phyloP scores from a whole-genome alignment of 2,888 invertebrate genomes.

The Lasioglossum figueresi region DNA sequence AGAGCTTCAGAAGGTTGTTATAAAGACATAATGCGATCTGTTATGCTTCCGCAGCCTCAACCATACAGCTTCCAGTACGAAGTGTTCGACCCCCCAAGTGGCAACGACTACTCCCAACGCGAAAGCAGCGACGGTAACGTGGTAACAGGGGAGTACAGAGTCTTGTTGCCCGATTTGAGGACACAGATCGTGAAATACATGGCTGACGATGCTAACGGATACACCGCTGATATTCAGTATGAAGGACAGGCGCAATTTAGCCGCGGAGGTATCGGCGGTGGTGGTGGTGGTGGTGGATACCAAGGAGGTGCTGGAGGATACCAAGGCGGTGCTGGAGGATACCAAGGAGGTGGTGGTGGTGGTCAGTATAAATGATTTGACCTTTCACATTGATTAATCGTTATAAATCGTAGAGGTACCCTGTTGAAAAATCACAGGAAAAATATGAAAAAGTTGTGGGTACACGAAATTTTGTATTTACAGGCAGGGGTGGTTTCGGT shows the following conservation, averaged over 20 bases:
- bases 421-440: neutral
- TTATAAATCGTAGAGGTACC: neutral
- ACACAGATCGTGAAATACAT: constrained; percentile 94
- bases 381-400: neutral
- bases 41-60: constrained; percentile 77
- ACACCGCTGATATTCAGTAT: constrained; percentile 92
- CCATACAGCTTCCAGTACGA: constrained; percentile 95
- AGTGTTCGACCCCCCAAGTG: constrained; percentile 91
- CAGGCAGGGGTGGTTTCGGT: constrained; percentile 70
- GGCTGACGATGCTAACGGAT: constrained; percentile 93
- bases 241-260: constrained; percentile 84
- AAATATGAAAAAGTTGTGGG: neutral
- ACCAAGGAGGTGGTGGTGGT: constrained; percentile 39
- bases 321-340: constrained; percentile 41
- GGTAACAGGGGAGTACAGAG: constrained; percentile 93
- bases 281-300: constrained; percentile 42
- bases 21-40: neutral
- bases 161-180: constrained; percentile 93
- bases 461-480: constrained; percentile 63
- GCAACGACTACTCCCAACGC: constrained; percentile 94
- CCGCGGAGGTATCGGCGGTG: constrained; percentile 44
- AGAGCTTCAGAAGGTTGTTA: constrained; percentile 3
- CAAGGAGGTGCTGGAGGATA: constrained; percentile 40
- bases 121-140: constrained; percentile 93
- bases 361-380: constrained; percentile 30